These are phyloP conservation scores for Silurus meridionalis DNA, from an alignment of 2,113 vertebrate species.

Conservation along the genomic window DNA sequence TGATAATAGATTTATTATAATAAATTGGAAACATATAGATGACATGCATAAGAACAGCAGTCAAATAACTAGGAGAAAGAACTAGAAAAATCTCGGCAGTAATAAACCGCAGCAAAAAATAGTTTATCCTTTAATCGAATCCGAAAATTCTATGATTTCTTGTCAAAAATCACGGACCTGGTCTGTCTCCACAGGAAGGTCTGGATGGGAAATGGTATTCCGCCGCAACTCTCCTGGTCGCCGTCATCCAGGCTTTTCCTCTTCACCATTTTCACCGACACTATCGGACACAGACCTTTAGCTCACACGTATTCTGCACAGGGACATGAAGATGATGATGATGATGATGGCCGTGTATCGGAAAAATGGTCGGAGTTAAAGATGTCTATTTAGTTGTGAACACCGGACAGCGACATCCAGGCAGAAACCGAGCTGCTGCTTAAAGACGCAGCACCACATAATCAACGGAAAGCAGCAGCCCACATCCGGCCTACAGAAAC, in stretches of 20 bases:
- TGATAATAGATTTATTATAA: no score
- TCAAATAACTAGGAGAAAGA: background rate
- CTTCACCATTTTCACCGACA: slow-evolving; percentile 85
- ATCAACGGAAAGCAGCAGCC: slow-evolving; percentile 2
- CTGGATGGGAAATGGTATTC: slow-evolving; percentile 95
- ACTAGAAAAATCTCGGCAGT: background rate
- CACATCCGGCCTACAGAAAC: slow-evolving; percentile 2
- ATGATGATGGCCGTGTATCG: no score
- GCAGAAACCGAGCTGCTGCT: background rate
- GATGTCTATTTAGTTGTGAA: background rate
- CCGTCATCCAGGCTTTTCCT: slow-evolving; percentile 94
- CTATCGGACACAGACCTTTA: background rate
- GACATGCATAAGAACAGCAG: background rate
- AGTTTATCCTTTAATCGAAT: background rate
- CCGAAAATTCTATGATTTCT: slow-evolving; percentile 50
- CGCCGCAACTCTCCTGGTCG: slow-evolving; percentile 89
- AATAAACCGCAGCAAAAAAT: background rate
- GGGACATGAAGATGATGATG: background rate
- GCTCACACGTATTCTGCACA: background rate
- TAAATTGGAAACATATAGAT: background rate
- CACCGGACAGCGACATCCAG: background rate
- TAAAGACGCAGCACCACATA: background rate
- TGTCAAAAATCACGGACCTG: slow-evolving; percentile 77
- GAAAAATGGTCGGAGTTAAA: no score
- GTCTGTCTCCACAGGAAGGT: slow-evolving; percentile 99